Evolutionary conservation across 2,797 vertebrate species (phyloP).

Genomic region (Lemur catta): DNA sequence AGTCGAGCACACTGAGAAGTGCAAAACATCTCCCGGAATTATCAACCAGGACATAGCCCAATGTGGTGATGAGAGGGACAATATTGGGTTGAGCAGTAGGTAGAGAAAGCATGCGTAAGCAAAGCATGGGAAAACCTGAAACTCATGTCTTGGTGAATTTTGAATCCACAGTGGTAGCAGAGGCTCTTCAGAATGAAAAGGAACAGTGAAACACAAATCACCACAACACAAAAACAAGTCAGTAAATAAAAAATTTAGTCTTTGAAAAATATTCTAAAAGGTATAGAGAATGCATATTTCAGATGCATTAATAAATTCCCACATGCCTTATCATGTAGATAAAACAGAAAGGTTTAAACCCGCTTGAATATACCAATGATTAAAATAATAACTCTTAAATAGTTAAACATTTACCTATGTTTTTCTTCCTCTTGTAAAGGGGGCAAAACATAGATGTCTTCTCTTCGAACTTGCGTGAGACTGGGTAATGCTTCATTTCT

Average conservation of each 20-base stretch:
- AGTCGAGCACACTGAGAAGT: background rate
- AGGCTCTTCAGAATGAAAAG: background rate
- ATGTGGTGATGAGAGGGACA: background rate
- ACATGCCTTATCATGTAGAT: background rate
- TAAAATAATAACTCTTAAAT: background rate
- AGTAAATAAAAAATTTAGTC: background rate
- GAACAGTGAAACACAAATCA: background rate
- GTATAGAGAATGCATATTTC: background rate
- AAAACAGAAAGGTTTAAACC: background rate
- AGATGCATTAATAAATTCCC: background rate
- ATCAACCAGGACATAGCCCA: rapidly evolving
- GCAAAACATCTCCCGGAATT: background rate
- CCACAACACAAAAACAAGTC: background rate
- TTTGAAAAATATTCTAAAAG: background rate
- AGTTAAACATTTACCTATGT: conserved; percentile 86
- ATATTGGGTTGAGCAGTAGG: background rate
- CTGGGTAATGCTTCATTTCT: conserved; percentile 91
- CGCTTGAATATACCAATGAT: background rate
- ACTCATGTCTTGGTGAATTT: background rate
- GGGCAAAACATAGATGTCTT: conserved; percentile 92
- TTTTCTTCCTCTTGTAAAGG: conserved; percentile 89
- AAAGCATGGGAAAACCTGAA: background rate
- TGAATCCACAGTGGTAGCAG: background rate
- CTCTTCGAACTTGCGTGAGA: conserved; percentile 89
- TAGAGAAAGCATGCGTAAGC: background rate